These are phyloP conservation scores for Cisticola juncidis DNA, from an alignment of 2,113 vertebrate genomes.

Conservation along the genomic window DNA sequence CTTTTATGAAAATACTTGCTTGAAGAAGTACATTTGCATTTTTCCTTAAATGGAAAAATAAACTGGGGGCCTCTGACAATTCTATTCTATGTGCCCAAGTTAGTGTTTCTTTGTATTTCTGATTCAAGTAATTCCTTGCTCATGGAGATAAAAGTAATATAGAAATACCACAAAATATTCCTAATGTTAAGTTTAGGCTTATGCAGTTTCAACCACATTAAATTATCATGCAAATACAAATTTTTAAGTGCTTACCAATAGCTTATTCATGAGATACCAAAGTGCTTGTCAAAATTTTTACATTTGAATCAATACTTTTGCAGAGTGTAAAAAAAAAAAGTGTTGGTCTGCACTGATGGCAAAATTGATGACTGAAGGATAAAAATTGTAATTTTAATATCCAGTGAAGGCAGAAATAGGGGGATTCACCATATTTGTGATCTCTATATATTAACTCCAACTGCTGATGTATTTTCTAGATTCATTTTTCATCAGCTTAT, in stretches of 20 bases:
- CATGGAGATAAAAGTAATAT: neutral
- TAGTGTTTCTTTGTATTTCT: neutral
- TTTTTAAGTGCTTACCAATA: neutral
- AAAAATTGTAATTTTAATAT: neutral
- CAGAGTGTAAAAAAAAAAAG: neutral
- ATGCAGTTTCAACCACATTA: neutral
- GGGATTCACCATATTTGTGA: neutral
- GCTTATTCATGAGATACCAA: neutral
- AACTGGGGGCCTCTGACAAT: neutral
- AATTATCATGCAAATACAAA: neutral
- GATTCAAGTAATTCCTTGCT: neutral
- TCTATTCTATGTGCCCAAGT: neutral
- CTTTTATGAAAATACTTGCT: neutral
- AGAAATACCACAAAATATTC: neutral
- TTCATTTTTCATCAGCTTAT: neutral
- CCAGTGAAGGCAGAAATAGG: neutral
- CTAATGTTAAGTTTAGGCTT: neutral
- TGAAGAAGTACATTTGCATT: neutral
- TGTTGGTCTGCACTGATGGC: neutral
- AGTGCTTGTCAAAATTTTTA: accelerated
- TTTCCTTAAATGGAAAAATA: neutral
- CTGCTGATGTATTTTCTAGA: neutral
- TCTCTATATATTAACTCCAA: neutral
- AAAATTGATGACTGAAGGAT: neutral
- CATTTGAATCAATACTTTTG: neutral